Conservation (phyloP, 1,140 invertebrate genomes). For the Tribolium madens region DNA sequence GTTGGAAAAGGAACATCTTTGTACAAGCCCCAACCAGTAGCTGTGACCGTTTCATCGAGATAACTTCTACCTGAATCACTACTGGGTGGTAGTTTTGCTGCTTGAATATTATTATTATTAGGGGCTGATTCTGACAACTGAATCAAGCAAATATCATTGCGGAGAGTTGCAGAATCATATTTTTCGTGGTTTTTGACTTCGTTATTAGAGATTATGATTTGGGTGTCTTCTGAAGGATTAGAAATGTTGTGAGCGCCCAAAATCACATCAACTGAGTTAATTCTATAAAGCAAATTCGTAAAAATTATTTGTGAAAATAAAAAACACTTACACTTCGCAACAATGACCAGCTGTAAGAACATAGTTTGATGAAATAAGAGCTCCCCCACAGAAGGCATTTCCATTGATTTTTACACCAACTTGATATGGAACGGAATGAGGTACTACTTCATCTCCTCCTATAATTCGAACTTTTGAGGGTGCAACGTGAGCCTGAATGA, state of each 20-base stretch:
- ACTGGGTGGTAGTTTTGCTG: slow-evolving; percentile 54
- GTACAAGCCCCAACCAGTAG: slow-evolving; percentile 38
- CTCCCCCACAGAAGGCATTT: slow-evolving; percentile 73
- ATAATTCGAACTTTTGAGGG: slow-evolving; percentile 54
- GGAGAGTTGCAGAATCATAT: slow-evolving; percentile 64
- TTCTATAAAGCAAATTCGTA: slow-evolving; percentile 2
- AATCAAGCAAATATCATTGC: slow-evolving; percentile 66
- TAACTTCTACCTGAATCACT: slow-evolving; percentile 25
- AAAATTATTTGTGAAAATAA: background rate
- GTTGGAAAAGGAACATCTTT: slow-evolving; percentile 39
- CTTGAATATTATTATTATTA: slow-evolving; percentile 65
- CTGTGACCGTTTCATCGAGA: slow-evolving; percentile 11
- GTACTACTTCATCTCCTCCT: slow-evolving; percentile 62
- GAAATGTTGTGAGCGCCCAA: slow-evolving; percentile 67
- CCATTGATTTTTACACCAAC: slow-evolving; percentile 55
- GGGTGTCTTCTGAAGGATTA: slow-evolving; percentile 63
- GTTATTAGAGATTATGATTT: slow-evolving; percentile 60
- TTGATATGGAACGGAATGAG: slow-evolving; percentile 65
- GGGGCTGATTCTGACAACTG: slow-evolving; percentile 67
- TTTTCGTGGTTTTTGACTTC: slow-evolving; percentile 66
- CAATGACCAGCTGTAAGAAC: slow-evolving; percentile 78
- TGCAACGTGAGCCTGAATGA: background rate
- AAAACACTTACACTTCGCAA: slow-evolving; percentile 50
- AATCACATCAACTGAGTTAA: slow-evolving; percentile 60
- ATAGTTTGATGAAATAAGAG: slow-evolving; percentile 73